Conservation (phyloP, 2,888 invertebrate species). For the Leptothorax acervorum region DNA sequence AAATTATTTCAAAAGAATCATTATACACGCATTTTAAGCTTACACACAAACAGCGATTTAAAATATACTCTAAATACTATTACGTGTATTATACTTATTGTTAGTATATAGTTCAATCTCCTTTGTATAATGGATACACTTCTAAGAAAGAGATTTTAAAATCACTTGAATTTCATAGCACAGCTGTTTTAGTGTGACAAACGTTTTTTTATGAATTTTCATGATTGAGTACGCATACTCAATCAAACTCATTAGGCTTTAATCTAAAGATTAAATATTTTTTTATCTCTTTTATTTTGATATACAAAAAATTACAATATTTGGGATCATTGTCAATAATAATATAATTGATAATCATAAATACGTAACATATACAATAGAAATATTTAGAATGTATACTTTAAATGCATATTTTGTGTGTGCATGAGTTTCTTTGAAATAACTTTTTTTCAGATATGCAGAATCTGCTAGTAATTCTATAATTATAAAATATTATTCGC, state of each 20-base stretch:
- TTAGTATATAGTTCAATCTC: not conserved
- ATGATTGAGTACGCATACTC: not conserved
- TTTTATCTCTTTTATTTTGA: not conserved
- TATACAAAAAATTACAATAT: not conserved
- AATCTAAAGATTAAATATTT: not conserved
- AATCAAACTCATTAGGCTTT: not conserved
- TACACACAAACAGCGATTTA: not conserved
- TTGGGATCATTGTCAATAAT: not conserved
- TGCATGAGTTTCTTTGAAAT: not conserved
- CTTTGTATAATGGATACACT: not conserved
- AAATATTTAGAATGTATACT: not conserved
- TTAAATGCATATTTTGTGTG: not conserved
- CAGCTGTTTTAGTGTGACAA: not conserved
- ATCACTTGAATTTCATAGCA: not conserved
- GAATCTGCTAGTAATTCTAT: not conserved
- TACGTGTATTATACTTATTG: not conserved
- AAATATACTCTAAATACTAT: conserved; percentile 1
- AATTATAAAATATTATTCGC: conserved; percentile 15
- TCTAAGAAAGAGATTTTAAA: not conserved
- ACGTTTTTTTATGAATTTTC: not conserved
- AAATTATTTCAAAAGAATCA: not conserved
- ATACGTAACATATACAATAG: too few species aligned
- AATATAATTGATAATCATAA: not conserved
- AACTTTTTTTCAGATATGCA: conserved; percentile 3
- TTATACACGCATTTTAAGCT: not conserved